A percentile compares a stretch with the other conserved stretches of the same genome.
These are phyloP conservation scores for Nycticryphes semicollaris DNA, from an alignment of 2,113 vertebrate species.

Conservation along the genomic window DNA sequence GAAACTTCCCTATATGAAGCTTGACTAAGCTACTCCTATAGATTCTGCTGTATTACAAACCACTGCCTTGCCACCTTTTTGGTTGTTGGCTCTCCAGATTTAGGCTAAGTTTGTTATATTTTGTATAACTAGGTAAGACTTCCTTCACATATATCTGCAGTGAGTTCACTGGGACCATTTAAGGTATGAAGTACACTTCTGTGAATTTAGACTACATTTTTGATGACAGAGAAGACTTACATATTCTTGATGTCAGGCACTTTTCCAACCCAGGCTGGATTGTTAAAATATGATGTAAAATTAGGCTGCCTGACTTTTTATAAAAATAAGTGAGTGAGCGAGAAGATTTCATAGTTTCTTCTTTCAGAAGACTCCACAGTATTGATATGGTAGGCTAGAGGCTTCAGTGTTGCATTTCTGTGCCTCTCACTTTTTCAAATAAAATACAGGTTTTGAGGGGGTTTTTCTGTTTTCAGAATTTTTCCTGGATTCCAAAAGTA, in stretches of 20 bases:
- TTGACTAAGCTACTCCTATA: not conserved
- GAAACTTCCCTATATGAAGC: not conserved
- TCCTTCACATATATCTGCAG: not conserved
- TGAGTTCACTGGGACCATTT: not conserved
- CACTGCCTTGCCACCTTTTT: not conserved
- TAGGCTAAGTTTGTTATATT: not conserved
- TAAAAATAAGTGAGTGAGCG: not conserved
- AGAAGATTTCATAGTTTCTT: not conserved
- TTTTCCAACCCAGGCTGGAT: not conserved
- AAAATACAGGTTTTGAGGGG: not conserved
- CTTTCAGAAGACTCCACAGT: not conserved
- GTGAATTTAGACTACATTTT: not conserved
- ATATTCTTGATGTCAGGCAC: not conserved
- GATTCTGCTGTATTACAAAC: not conserved
- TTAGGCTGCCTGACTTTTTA: not conserved
- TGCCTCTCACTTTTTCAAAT: not conserved
- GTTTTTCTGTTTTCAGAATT: not conserved
- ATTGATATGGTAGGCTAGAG: not conserved
- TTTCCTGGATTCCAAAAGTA: not conserved
- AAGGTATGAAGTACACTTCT: not conserved
- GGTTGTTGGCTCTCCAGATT: not conserved
- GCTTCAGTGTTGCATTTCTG: not conserved
- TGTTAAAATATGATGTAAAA: not conserved
- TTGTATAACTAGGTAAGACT: not conserved
- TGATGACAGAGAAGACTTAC: not conserved